Evolutionary conservation across 2,113 vertebrate species (phyloP), one percentile per base, ranked within the genome.

Genomic region (Guaruba guarouba): DNA sequence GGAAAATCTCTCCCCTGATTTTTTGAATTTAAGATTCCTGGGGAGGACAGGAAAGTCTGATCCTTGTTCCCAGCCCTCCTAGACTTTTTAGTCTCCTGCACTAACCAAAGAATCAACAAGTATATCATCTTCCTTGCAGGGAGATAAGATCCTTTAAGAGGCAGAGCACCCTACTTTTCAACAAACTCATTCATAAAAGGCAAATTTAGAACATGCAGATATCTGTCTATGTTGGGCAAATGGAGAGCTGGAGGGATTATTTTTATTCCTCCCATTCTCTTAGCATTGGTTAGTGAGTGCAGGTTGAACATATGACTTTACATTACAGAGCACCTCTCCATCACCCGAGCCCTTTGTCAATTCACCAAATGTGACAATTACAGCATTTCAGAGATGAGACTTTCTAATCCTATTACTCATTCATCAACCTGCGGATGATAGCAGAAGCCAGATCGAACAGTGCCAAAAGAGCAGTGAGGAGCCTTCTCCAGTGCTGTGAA

Each of bases 341-440:
- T 97, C 97, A 90, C 82, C 86, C 89, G 7, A 90, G 93, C 90
- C 98, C 97, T 97, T 98, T 98, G 98, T 98, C 97, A 97, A 96
- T 94, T 88, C 77, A 93, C 96, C 94, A 98, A 98, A 98, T 96
- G 95, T 97, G 98, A 98, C 98, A 98, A 98, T 98, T 98, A 97
- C 80, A 97, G 97, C 97, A 98, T 98, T 97, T 97, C 98, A 88
- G 96, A 98, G 98, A 97, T 95, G 97, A 98, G 98, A 94, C 97
- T 96, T 97, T 97, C 98, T 99, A 99, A 99, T 99, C 99, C 98
- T 98, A 98, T 99, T 99, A 99, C 94, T 98, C 98, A 98, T 98
- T 98, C 99, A 98, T 98, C 98, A 98, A 98, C 98, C 97, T 98
- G 98, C 62, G n/a, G 97, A 98, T 98, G 98, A 98, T 98, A 98